A percentile compares a stretch with the other conserved stretches of the same genome.
Conservation (phyloP, 2,888 invertebrate species). For the Caenorhabditis sp. region DNA sequence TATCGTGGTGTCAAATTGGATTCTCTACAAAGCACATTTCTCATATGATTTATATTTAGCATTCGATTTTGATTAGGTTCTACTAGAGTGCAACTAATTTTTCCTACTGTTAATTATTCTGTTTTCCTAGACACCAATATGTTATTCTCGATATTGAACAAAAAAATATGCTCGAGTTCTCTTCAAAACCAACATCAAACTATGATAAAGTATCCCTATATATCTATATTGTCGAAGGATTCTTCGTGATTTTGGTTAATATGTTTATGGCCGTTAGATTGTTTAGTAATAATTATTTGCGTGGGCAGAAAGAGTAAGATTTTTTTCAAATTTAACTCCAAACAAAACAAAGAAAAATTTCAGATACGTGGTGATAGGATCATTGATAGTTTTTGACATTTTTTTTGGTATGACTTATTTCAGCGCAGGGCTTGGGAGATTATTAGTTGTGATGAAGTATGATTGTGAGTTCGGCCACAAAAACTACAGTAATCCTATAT, state of each 20-base stretch:
- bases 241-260: background rate
- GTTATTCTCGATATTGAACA: no score
- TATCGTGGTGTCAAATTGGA: no score
- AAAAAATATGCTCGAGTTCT: no score
- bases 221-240: background rate
- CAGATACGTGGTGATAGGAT: slow-evolving; percentile 41
- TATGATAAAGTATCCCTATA: no score
- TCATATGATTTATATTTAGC: no score
- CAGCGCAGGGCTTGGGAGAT: slow-evolving; percentile 39
- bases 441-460: slow-evolving; percentile 22
- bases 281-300: background rate
- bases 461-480: slow-evolving; percentile 21
- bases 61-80: no score
- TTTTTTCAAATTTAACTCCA: background rate
- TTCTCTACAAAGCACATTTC: no score
- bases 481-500: background rate
- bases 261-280: background rate
- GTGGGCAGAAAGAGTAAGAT: background rate
- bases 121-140: no score
- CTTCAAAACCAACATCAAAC: no score
- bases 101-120: no score
- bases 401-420: slow-evolving; percentile 53
- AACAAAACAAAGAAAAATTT: slow-evolving; percentile 4
- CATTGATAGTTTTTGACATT: slow-evolving; percentile 46
- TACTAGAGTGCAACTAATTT: no score